Evolutionary conservation across 2,113 vertebrate genomes (phyloP).

Genomic region (Scomber japonicus): DNA sequence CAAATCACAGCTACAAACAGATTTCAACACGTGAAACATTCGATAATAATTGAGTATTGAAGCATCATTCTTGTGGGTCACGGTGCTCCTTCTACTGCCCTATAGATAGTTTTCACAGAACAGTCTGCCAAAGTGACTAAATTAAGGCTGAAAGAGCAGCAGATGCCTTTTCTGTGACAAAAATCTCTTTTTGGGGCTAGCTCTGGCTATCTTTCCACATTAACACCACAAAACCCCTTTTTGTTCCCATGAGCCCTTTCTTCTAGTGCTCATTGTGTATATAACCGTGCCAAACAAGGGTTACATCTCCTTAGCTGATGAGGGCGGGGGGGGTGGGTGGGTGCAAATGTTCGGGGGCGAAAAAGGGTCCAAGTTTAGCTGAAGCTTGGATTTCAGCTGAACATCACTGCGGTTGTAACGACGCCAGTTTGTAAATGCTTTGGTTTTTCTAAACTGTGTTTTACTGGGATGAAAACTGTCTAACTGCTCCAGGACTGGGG

Average conservation of each 20-base stretch:
- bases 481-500: constrained; percentile 63
- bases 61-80: constrained; percentile 46
- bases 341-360: constrained; percentile 11
- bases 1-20: constrained; percentile 43
- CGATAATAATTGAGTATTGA: constrained; percentile 29
- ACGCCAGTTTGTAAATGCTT: constrained; percentile 86
- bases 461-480: constrained; percentile 74
- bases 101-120: constrained; percentile 29
- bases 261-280: constrained; percentile 74
- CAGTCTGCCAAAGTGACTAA: not conserved
- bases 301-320: constrained; percentile 44
- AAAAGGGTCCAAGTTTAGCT: constrained; percentile 74
- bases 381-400: constrained; percentile 67
- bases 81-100: constrained; percentile 74
- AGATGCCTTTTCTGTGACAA: constrained; percentile 37
- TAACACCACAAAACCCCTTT: constrained; percentile 85
- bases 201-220: constrained; percentile 86
- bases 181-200: constrained; percentile 11
- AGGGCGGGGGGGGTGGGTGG: not conserved
- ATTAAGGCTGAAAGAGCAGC: constrained; percentile 22
- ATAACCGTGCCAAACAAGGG: constrained; percentile 85
- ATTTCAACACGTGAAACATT: constrained; percentile 44
- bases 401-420: constrained; percentile 71
- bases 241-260: constrained; percentile 80
- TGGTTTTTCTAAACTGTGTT: constrained; percentile 81